Evolutionary conservation across 2,797 vertebrate species (phyloP).

Genomic region (Nannoperca obscura): DNA sequence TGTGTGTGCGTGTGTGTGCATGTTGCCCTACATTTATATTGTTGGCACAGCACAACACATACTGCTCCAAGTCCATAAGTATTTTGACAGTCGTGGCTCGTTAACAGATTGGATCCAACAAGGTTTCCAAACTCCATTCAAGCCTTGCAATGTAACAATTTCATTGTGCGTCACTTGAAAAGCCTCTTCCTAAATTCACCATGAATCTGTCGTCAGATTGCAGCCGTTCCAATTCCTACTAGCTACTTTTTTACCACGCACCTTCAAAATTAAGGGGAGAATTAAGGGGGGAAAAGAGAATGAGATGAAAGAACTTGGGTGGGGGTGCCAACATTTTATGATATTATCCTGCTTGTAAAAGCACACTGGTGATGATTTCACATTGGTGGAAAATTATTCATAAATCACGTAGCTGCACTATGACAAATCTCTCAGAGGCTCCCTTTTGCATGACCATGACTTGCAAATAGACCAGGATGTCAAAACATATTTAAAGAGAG

Average conservation of each 20-base stretch:
- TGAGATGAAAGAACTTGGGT: constrained; percentile 66
- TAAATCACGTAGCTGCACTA: constrained; percentile 53
- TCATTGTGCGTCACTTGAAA: constrained; percentile 73
- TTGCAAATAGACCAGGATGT: constrained; percentile 32
- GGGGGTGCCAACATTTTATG: constrained; percentile 52
- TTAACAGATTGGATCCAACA: constrained; percentile 68
- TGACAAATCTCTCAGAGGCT: constrained; percentile 55
- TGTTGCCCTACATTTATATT: constrained; percentile 33
- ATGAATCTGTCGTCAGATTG: constrained; percentile 76
- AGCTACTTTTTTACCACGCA: constrained; percentile 58
- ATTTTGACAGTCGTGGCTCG: constrained; percentile 67
- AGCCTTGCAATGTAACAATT: constrained; percentile 60
- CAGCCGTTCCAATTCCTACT: constrained; percentile 56
- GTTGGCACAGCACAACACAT: constrained; percentile 38
- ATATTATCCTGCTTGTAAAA: constrained; percentile 71
- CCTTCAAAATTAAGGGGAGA: constrained; percentile 60
- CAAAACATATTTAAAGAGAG: constrained; percentile 36
- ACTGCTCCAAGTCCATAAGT: constrained; percentile 45
- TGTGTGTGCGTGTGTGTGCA: neutral
- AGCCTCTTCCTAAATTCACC: constrained; percentile 63
- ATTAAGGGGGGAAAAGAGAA: constrained; percentile 50
- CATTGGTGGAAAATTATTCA: constrained; percentile 67
- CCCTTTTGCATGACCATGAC: constrained; percentile 26
- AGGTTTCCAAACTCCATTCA: constrained; percentile 58
- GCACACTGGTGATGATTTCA: constrained; percentile 67